Evolutionary conservation across 1,140 invertebrate genomes (phyloP).

Genomic region (Drosophila athabasca): DNA sequence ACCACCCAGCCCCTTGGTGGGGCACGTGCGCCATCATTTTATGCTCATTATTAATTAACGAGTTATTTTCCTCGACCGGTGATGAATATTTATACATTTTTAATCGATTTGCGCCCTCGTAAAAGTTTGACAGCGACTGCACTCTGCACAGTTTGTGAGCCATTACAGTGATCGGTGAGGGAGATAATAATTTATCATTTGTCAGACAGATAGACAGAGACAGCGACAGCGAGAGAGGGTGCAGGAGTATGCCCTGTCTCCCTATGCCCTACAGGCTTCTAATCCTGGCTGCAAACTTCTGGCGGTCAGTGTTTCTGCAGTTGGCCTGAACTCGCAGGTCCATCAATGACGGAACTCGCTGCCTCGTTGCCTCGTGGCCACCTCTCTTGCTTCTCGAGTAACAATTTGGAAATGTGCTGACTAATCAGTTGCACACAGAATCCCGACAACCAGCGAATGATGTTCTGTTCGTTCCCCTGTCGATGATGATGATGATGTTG

Average conservation of each 20-base stretch:
- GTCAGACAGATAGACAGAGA: no score
- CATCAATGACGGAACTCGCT: no score
- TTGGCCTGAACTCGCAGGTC: no score
- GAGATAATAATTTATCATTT: neutral
- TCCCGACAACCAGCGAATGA: slow-evolving; percentile 39
- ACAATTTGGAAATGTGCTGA: slow-evolving; percentile 58
- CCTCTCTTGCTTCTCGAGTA: slow-evolving; percentile 5
- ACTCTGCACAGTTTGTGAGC: neutral
- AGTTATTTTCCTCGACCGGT: slow-evolving; percentile 71
- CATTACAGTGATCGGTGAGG: neutral
- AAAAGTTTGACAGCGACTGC: slow-evolving; percentile 20
- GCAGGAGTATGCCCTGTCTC: no score
- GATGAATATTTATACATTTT: slow-evolving; percentile 76
- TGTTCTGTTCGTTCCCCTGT: neutral
- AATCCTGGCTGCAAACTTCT: no score
- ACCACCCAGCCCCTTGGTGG: slow-evolving; percentile 11
- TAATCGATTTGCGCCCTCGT: slow-evolving; percentile 65
- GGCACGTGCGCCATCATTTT: slow-evolving; percentile 73
- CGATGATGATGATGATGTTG: slow-evolving; percentile 20
- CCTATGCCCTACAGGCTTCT: no score
- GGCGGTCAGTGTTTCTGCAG: no score
- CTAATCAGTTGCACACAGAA: slow-evolving; percentile 63
- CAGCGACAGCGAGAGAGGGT: no score
- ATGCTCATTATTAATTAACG: slow-evolving; percentile 79
- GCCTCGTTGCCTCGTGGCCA: slow-evolving; percentile 13